Percentiles rank a stretch among this genome's conserved stretches.
Conservation (phyloP, 1,140 invertebrate species). For the Zophobas atratus region DNA sequence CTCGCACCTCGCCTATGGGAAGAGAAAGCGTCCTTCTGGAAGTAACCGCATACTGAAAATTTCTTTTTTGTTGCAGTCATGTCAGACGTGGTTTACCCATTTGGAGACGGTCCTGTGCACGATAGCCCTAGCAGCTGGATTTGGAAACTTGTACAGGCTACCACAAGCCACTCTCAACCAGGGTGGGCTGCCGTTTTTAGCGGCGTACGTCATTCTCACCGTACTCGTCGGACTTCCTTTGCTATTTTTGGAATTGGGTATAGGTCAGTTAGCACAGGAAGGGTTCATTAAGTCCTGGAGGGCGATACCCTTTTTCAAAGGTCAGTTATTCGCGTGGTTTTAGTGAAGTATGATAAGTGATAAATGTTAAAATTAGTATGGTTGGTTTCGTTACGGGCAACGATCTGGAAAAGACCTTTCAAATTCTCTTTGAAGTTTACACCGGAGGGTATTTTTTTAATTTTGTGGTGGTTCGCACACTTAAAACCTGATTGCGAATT, state of each 20-base stretch:
- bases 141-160: conserved; percentile 71
- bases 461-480: too few species aligned
- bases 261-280: conserved; percentile 85
- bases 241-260: conserved; percentile 82
- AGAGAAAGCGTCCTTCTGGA: conserved; percentile 34
- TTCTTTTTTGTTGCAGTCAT: conserved; percentile 63
- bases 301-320: conserved; percentile 86
- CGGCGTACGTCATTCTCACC: conserved; percentile 77
- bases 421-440: too few species aligned
- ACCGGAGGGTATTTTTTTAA: too few species aligned
- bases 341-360: too few species aligned
- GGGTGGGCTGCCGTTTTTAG: conserved; percentile 77
- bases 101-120: conserved; percentile 68
- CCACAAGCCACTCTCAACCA: conserved; percentile 70
- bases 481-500: too few species aligned
- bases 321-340: conserved; percentile 66
- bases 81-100: conserved; percentile 64
- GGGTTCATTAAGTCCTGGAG: conserved; percentile 85
- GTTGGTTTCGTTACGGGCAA: too few species aligned
- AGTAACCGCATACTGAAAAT: neutral
- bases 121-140: conserved; percentile 70
- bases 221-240: conserved; percentile 80
- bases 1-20: neutral
- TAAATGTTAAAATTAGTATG: too few species aligned
- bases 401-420: too few species aligned